Percentiles rank a stretch among this genome's conserved stretches.
These are phyloP conservation scores for Spilogale gracilis DNA, from an alignment of 2,113 vertebrate species.

Conservation along the genomic window DNA sequence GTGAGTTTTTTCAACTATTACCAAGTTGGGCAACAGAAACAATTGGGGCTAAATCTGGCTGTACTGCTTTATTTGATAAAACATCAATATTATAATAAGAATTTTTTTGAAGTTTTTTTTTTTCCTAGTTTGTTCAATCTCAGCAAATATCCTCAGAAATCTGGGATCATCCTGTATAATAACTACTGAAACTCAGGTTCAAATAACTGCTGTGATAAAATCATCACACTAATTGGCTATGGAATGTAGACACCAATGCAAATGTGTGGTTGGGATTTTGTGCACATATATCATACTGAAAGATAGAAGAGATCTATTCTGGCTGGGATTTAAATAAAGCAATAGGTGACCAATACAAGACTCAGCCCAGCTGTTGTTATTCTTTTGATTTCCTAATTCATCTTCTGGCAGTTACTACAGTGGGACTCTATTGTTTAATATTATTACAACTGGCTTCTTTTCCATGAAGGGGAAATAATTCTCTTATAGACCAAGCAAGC, in stretches of 20 bases:
- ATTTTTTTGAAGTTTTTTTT: constrained; percentile 47
- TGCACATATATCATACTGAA: background rate
- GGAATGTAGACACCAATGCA: constrained; percentile 48
- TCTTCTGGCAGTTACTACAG: constrained; percentile 63
- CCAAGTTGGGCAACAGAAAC: background rate
- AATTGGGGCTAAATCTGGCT: background rate
- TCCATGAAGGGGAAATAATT: constrained; percentile 73
- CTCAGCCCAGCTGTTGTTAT: constrained; percentile 65
- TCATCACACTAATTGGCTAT: constrained; percentile 50
- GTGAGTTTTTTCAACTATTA: constrained; percentile 38
- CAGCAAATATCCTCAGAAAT: background rate
- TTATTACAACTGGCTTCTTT: constrained; percentile 77
- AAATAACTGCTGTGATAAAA: constrained; percentile 54
- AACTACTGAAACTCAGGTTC: constrained; percentile 17
- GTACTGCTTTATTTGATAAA: background rate
- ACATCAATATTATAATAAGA: background rate
- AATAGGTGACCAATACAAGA: constrained; percentile 67
- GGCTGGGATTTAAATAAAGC: constrained; percentile 40
- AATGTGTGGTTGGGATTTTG: constrained; percentile 23
- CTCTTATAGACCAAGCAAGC: constrained; percentile 62
- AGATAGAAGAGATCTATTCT: background rate
- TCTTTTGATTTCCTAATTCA: constrained; percentile 77
- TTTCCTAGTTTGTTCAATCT: constrained; percentile 48
- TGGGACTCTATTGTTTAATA: constrained; percentile 73
- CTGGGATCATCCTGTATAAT: background rate